Evolutionary conservation across 2,888 invertebrate genomes (phyloP), one percentile per base, ranked within the genome.

Genomic region (Myopa testacea): DNA sequence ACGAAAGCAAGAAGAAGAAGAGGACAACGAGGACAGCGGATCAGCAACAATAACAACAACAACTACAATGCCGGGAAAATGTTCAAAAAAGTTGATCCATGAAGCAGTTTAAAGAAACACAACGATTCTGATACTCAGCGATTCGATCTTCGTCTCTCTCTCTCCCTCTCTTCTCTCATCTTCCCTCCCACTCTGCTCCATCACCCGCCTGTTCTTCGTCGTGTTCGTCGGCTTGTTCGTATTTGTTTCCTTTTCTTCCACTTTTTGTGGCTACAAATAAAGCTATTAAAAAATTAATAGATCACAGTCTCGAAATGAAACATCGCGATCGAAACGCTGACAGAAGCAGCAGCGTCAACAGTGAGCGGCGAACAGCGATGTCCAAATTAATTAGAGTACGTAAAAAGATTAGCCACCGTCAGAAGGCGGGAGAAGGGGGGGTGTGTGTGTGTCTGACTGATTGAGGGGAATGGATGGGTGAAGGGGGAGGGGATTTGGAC

Each of bases 211-310:
- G n/a, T n/a, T n/a, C n/a, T n/a, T n/a, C n/a, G n/a, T n/a, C n/a
- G n/a, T n/a, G n/a, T n/a, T n/a, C n/a, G n/a, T n/a, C n/a, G n/a
- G n/a, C n/a, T n/a, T n/a, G n/a, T n/a, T n/a, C n/a, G n/a, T n/a
- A n/a, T n/a, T n/a, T 14, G 58, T 14, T 58, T n/a, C 16, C 4
- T 58, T 16, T 58, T 14, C 58, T 16, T n/a, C 5, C 16, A n/a
- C 58, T 0, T n/a, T n/a, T 19, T 62, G 26, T 4, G 34, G 26
- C 62, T 34, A 62, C 34, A 10, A 62, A 62, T 62, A 62, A 26
- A 62, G 62, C 62, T 62, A 26, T 62, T 62, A 62, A 62, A 62
- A 10, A 62, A 62, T 62, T 62, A 62, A 62, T 62, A 62, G 62
- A 62, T 62, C 26, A 62, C n/a, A 26, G 26, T 26, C 62, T 26